Conservation (phyloP, 2,113 vertebrate species). For the Ascaphus truei region DNA sequence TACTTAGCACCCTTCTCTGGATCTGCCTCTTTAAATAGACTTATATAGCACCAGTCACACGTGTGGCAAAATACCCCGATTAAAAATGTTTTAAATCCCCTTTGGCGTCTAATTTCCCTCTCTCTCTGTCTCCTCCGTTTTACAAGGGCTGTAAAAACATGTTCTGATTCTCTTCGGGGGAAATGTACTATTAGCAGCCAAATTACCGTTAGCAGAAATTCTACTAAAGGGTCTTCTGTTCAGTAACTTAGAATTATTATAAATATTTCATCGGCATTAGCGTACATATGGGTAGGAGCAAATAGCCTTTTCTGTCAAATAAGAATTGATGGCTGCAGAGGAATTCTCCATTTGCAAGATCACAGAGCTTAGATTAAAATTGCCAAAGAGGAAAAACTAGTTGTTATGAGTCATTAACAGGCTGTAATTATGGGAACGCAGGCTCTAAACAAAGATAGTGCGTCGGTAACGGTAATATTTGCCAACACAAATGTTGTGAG, state of each 20-base stretch:
- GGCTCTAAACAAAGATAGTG: too few relatives aligned
- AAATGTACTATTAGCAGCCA: conserved; percentile 2
- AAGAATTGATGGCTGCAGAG: conserved; percentile 2
- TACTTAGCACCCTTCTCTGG: too few relatives aligned
- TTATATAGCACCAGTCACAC: too few relatives aligned
- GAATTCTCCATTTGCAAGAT: background rate
- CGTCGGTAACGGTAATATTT: too few relatives aligned
- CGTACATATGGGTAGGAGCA: conserved; percentile 10
- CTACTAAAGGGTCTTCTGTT: conserved; percentile 4
- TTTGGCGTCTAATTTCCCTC: too few relatives aligned
- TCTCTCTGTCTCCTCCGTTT: background rate
- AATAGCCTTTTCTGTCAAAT: conserved; percentile 15
- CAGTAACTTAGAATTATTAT: conserved; percentile 3
- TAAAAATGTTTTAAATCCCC: too few relatives aligned
- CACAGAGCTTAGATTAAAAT: background rate
- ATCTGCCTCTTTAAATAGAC: too few relatives aligned
- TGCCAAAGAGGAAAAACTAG: background rate
- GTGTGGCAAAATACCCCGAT: too few relatives aligned
- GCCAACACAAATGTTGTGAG: too few relatives aligned
- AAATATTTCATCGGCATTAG: conserved; percentile 15
- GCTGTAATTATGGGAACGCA: too few relatives aligned
- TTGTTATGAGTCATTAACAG: too few relatives aligned
- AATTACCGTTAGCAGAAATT: conserved; percentile 6
- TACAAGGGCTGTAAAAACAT: background rate
- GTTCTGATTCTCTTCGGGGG: background rate